These are phyloP conservation scores for Sphyrna mokarran DNA, from an alignment of 2,113 vertebrate species.

Conservation along the genomic window DNA sequence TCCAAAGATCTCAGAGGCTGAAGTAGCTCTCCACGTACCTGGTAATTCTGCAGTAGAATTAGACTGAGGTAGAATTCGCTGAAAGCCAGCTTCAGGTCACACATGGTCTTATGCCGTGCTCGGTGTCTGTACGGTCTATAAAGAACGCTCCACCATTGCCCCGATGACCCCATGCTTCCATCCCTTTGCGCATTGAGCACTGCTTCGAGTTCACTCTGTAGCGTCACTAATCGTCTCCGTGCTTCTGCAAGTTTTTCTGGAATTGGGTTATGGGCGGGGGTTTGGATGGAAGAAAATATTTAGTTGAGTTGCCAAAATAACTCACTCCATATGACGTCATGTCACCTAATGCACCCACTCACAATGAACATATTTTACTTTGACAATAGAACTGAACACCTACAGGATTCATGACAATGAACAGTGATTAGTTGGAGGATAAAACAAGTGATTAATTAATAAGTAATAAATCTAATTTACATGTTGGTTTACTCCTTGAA, in stretches of 20 bases:
- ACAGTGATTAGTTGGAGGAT: not conserved
- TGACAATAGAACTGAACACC: not conserved
- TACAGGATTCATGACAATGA: not conserved
- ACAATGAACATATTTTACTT: not conserved
- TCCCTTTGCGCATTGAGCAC: not conserved
- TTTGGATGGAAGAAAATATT: not conserved
- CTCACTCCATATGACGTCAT: not conserved
- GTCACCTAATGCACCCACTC: not conserved
- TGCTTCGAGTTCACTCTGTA: conserved; percentile 41
- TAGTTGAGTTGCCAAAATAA: not conserved
- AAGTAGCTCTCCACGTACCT: conserved; percentile 39
- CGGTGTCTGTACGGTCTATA: conserved; percentile 36
- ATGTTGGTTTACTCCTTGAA: not conserved
- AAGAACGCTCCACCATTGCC: conserved; percentile 21
- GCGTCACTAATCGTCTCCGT: conserved; percentile 39
- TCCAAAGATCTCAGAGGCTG: not conserved
- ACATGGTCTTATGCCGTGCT: conserved; percentile 38
- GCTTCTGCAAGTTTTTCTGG: conserved; percentile 48
- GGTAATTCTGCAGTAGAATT: conserved; percentile 48
- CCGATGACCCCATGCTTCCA: not conserved
- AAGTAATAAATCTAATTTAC: not conserved
- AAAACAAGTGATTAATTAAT: not conserved
- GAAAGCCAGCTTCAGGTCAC: conserved; percentile 46
- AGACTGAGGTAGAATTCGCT: conserved; percentile 47
- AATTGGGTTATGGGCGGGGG: not conserved